phyloP scores from a whole-genome alignment of 2,797 vertebrate genomes.

The Micrastur ruficollis region DNA sequence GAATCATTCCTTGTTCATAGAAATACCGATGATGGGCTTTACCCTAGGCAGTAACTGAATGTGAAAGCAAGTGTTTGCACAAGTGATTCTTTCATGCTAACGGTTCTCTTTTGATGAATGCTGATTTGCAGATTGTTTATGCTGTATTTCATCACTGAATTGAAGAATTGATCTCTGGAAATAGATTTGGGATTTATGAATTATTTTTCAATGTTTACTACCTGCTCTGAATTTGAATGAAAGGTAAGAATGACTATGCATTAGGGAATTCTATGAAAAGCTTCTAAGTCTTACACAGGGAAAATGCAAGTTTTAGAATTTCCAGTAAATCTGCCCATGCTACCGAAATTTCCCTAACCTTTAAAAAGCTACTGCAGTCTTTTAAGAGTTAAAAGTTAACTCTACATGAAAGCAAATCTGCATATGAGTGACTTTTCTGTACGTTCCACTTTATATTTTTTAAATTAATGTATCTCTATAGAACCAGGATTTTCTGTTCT shows the following conservation, averaged over 20 bases:
- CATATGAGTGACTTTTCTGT: neutral
- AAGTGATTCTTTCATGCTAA: neutral
- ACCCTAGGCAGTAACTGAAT: neutral
- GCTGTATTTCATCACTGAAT: neutral
- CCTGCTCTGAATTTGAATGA: neutral
- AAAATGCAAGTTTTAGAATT: neutral
- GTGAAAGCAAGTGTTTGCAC: neutral
- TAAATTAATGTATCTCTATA: neutral
- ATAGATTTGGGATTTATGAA: neutral
- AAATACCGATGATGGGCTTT: neutral
- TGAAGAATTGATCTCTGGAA: neutral
- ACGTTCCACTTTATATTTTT: neutral
- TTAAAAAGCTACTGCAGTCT: neutral
- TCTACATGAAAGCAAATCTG: neutral
- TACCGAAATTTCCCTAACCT: neutral
- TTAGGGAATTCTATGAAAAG: neutral
- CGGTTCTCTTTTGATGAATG: neutral
- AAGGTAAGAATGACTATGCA: neutral
- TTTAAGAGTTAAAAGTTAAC: neutral
- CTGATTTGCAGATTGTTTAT: neutral
- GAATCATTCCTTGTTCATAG: neutral
- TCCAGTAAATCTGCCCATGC: neutral
- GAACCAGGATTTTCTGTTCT: neutral
- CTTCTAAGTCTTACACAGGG: neutral
- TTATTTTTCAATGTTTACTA: neutral